Evolutionary conservation across 2,113 vertebrate genomes (phyloP).

Genomic region (Sebastes schlegelii): DNA sequence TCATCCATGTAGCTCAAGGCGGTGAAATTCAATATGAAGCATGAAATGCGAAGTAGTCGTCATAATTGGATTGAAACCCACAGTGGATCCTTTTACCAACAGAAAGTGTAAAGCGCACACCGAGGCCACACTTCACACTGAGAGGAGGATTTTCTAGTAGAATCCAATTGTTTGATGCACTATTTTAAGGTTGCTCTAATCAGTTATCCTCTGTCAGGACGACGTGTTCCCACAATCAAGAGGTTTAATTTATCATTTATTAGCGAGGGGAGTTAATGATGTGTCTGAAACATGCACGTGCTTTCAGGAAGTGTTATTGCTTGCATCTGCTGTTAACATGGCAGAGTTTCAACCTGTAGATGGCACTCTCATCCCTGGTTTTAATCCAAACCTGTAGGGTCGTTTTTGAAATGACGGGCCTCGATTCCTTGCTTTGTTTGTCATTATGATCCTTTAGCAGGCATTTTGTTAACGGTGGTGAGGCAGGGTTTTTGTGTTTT

Average conservation of each 20-base stretch:
- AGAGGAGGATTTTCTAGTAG: conserved; percentile 15
- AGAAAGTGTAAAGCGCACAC: conserved; percentile 41
- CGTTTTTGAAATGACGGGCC: conserved; percentile 67
- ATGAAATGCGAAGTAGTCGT: conserved; percentile 72
- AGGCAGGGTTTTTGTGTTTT: conserved; percentile 6
- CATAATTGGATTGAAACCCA: conserved; percentile 71
- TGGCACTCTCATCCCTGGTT: conserved; percentile 78
- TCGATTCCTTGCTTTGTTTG: conserved; percentile 64
- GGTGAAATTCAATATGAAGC: conserved; percentile 66
- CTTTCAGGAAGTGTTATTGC: conserved; percentile 23
- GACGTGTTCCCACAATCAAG: conserved; percentile 7
- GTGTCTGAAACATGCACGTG: conserved; percentile 17
- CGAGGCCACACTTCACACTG: conserved; percentile 12
- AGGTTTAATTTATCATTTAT: conserved; percentile 32
- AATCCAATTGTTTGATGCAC: conserved; percentile 36
- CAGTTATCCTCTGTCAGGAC: conserved; percentile 20
- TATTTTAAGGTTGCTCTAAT: conserved; percentile 49
- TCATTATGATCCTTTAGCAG: conserved; percentile 38
- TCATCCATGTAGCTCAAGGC: conserved; percentile 56
- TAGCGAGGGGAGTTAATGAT: conserved; percentile 26
- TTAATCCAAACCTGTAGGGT: conserved; percentile 66
- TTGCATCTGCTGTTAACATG: conserved; percentile 29
- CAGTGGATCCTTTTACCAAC: conserved; percentile 49
- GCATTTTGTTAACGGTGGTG: conserved; percentile 35
- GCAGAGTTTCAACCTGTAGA: conserved; percentile 73